Evolutionary conservation across 2,797 vertebrate genomes (phyloP).

Genomic region (Tangara arthus): DNA sequence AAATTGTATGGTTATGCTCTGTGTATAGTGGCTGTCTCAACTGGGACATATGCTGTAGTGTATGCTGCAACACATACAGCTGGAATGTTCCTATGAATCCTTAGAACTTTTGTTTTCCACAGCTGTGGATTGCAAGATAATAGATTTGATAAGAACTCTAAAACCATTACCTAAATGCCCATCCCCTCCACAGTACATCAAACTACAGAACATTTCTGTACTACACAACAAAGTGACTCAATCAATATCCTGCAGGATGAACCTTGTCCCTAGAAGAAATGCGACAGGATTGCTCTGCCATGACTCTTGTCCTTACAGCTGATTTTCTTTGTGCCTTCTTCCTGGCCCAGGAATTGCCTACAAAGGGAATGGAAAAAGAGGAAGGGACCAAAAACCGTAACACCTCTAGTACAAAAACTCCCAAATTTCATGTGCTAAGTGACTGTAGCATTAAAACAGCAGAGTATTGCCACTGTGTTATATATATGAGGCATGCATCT

Average conservation of each 20-base stretch:
- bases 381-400: neutral
- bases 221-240: neutral
- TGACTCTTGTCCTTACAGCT: neutral
- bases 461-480: neutral
- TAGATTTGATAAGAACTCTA: neutral
- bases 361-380: neutral
- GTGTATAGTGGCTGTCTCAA: neutral
- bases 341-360: neutral
- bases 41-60: neutral
- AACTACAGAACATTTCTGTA: neutral
- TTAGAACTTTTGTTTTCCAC: neutral
- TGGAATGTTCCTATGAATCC: neutral
- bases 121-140: neutral
- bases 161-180: neutral
- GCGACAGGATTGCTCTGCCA: neutral
- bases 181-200: neutral
- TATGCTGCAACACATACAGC: neutral
- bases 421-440: neutral
- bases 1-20: neutral
- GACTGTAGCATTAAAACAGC: neutral
- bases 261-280: neutral
- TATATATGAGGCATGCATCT: neutral
- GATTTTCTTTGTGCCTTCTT: neutral
- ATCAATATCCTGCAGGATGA: neutral
- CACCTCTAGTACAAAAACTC: neutral